Conservation (phyloP, 35 echinoderm and acorn worm genomes). For the Acanthaster planci region DNA sequence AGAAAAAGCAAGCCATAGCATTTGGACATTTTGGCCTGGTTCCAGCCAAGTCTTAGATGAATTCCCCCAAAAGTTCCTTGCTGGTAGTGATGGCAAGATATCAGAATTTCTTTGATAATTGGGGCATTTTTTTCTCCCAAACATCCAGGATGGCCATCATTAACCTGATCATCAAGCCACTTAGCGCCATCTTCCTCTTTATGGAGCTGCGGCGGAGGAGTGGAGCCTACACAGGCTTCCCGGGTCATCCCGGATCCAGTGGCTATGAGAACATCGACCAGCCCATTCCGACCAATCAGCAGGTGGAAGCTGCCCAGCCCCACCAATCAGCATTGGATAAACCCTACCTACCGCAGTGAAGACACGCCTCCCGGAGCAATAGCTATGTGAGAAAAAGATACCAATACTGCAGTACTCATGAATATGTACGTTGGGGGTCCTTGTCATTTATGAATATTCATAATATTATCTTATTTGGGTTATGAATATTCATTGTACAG, state of each 20-base stretch:
- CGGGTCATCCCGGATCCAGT: slow-evolving; percentile 32
- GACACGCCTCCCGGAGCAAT: slow-evolving; percentile 2
- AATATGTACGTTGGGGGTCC: not conserved
- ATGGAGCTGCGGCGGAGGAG: slow-evolving; percentile 67
- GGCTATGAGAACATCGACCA: slow-evolving; percentile 98
- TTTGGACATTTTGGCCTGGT: too few relatives aligned
- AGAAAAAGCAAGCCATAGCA: too few relatives aligned
- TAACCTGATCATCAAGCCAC: slow-evolving; percentile 87
- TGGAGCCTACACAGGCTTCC: slow-evolving; percentile 81
- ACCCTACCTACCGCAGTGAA: slow-evolving; percentile 60
- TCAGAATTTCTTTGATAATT: not conserved
- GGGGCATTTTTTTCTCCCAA: not conserved
- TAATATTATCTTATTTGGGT: not conserved
- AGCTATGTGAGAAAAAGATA: not conserved
- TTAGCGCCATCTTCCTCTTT: slow-evolving; percentile 64
- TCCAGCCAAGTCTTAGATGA: too few relatives aligned
- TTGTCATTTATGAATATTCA: not conserved
- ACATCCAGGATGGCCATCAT: slow-evolving; percentile 75
- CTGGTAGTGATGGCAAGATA: not conserved
- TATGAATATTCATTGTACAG: too few relatives aligned
- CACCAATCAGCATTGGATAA: slow-evolving; percentile 50
- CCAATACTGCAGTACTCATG: not conserved
- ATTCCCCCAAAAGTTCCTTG: not conserved
- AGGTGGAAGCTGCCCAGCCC: slow-evolving; percentile 74
- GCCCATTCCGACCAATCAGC: slow-evolving; percentile 86